phyloP scores from a whole-genome alignment of 2,113 vertebrate genomes.

The Ammospiza nelsoni region DNA sequence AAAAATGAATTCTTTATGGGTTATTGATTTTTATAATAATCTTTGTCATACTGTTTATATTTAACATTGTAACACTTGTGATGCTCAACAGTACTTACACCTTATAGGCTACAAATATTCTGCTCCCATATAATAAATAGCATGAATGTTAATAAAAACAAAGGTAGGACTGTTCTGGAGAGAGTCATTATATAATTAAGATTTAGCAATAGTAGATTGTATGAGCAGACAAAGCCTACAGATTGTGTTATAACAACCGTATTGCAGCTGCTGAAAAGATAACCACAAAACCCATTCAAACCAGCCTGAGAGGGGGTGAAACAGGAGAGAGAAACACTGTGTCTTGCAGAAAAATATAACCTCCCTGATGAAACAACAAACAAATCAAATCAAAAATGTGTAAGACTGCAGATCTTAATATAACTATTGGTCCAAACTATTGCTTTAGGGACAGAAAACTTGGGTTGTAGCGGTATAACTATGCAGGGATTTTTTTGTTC shows the following conservation, averaged over 20 bases:
- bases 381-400: background rate
- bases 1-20: background rate
- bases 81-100: background rate
- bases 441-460: background rate
- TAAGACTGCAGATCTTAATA: background rate
- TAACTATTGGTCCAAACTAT: background rate
- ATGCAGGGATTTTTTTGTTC: rapidly evolving
- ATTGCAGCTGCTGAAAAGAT: background rate
- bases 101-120: background rate
- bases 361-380: rapidly evolving
- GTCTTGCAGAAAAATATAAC: background rate
- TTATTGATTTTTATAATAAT: background rate
- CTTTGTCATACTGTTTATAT: background rate
- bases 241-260: background rate
- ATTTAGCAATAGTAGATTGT: background rate
- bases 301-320: background rate
- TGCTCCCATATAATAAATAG: background rate
- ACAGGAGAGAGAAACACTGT: background rate
- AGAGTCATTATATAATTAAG: background rate
- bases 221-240: background rate
- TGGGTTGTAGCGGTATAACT: background rate
- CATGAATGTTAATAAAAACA: background rate
- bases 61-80: background rate
- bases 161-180: background rate
- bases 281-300: background rate